phyloP scores from a whole-genome alignment of 2,797 vertebrate genomes.

The Thamnophis elegans region DNA sequence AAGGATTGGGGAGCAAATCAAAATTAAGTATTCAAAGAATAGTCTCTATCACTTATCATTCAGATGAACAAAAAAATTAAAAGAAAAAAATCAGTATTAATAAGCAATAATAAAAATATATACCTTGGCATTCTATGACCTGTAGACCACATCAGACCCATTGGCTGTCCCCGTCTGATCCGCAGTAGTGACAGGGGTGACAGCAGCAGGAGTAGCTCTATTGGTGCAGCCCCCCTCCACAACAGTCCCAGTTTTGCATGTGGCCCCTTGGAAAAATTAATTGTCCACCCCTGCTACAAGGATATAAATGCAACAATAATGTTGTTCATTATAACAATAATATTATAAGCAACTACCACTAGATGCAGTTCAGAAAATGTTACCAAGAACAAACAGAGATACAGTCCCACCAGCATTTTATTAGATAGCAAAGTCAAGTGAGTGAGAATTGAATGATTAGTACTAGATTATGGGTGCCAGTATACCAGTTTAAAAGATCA shows the following conservation, averaged over 20 bases:
- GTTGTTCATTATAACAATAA: not conserved
- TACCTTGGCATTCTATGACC: not conserved
- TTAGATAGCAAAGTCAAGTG: not conserved
- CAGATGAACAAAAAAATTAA: constrained; percentile 62
- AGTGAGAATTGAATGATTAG: constrained; percentile 16
- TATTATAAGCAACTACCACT: not conserved
- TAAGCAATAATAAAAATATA: constrained; percentile 46
- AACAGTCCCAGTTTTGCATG: too few relatives aligned
- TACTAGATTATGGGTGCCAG: not conserved
- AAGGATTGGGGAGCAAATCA: constrained; percentile 45
- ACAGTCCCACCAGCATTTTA: not conserved
- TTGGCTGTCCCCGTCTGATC: too few relatives aligned
- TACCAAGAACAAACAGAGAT: not conserved
- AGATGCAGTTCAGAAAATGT: constrained; percentile 12
- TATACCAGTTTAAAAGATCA: not conserved
- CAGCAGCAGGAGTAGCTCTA: too few relatives aligned
- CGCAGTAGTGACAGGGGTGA: too few relatives aligned
- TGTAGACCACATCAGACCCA: not conserved
- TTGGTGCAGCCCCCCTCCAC: too few relatives aligned
- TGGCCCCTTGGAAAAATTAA: too few relatives aligned
- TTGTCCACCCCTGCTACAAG: not conserved
- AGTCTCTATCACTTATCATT: constrained; percentile 61
- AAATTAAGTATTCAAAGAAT: constrained; percentile 54
- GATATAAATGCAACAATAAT: constrained; percentile 11
- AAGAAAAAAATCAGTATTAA: constrained; percentile 57